Percentiles rank a stretch among this genome's conserved stretches.
Conservation (phyloP, 2,888 invertebrate genomes). For the Caenorhabditis sp. region DNA sequence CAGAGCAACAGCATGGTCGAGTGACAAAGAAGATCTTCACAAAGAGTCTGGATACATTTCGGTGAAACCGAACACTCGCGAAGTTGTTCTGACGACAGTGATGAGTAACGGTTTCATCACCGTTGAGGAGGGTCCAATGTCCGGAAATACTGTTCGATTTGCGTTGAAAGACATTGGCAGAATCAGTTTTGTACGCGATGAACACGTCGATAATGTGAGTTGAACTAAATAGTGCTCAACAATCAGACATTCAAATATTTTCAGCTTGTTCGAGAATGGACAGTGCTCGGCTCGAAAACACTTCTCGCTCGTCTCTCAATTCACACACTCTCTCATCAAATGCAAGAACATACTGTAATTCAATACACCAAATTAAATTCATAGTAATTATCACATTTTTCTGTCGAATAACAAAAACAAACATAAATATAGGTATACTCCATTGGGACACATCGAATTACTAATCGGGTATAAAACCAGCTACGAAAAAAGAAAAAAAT, state of each 20-base stretch:
- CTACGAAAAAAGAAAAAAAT: too few relatives aligned
- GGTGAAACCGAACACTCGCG: conserved; percentile 34
- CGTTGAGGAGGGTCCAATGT: conserved; percentile 29
- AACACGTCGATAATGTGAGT: conserved; percentile 38
- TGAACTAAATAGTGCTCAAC: too few relatives aligned
- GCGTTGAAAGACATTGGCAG: conserved; percentile 37
- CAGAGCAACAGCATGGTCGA: conserved; percentile 35
- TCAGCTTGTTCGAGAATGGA: conserved; percentile 39
- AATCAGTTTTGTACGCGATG: conserved; percentile 40
- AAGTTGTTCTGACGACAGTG: conserved; percentile 37
- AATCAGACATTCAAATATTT: too few relatives aligned
- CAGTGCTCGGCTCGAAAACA: conserved; percentile 8
- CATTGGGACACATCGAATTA: too few relatives aligned
- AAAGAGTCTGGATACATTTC: conserved; percentile 34
- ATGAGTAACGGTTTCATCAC: conserved; percentile 42
- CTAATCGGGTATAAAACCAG: too few relatives aligned
- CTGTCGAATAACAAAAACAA: neutral
- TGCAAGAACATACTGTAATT: conserved; percentile 40
- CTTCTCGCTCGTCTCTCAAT: conserved; percentile 32
- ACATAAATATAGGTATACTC: neutral
- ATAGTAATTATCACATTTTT: conserved; percentile 7
- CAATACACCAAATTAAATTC: conserved; percentile 19
- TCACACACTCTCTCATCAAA: conserved; percentile 32
- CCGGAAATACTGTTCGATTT: conserved; percentile 30
- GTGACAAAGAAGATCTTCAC: conserved; percentile 39